These are phyloP conservation scores for Hoplostethus mediterraneus DNA, from an alignment of 2,797 vertebrate genomes.

Conservation along the genomic window DNA sequence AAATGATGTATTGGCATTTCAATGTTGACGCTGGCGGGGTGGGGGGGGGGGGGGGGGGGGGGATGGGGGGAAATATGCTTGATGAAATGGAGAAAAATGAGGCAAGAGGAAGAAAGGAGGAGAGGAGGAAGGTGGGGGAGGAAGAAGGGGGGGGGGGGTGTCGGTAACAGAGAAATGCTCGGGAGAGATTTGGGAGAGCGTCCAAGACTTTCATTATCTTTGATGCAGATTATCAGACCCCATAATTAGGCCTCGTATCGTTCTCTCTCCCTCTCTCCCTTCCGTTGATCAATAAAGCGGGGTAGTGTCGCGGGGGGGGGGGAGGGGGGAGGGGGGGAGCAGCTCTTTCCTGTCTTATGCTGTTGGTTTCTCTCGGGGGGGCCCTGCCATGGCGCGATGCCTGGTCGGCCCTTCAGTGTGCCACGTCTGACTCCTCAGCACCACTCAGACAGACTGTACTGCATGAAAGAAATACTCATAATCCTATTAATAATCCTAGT, in stretches of 20 bases:
- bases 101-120: slow-evolving; percentile 25
- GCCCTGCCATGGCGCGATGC: slow-evolving; percentile 47
- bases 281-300: slow-evolving; percentile 73
- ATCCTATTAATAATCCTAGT: too few species aligned
- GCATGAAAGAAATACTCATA: not conserved
- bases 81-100: slow-evolving; percentile 54
- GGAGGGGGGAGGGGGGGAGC: slow-evolving; percentile 47
- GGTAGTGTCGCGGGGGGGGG: not conserved
- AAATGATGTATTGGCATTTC: slow-evolving; percentile 78
- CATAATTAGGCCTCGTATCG: slow-evolving; percentile 81
- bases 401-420: slow-evolving; percentile 25
- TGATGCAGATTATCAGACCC: slow-evolving; percentile 83
- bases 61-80: slow-evolving; percentile 52
- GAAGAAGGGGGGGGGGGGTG: slow-evolving; percentile 16
- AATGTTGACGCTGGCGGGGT: slow-evolving; percentile 32
- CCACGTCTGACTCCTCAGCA: slow-evolving; percentile 38
- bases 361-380: slow-evolving; percentile 54
- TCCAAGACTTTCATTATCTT: slow-evolving; percentile 86
- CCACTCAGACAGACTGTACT: not conserved
- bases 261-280: slow-evolving; percentile 47
- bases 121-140: not conserved
- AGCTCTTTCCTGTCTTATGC: slow-evolving; percentile 48
- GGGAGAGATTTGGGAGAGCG: slow-evolving; percentile 79
- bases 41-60: slow-evolving; percentile 41
- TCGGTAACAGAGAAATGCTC: slow-evolving; percentile 54